phyloP scores from a whole-genome alignment of 2,888 invertebrate species.

The Aphodius sticticus region DNA sequence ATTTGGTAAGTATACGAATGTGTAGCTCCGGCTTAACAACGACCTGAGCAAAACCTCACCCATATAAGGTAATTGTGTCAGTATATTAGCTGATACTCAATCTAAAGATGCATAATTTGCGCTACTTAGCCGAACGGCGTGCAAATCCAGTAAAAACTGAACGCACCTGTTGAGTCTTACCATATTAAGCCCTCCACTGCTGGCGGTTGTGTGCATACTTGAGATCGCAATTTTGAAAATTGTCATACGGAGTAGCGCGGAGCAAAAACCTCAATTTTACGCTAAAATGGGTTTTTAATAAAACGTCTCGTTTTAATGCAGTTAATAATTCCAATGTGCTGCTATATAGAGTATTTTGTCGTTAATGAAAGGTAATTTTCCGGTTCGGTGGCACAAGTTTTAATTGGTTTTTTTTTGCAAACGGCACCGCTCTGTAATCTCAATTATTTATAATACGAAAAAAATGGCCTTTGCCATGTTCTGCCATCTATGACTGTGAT shows the following conservation, averaged over 20 bases:
- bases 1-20: too few species aligned
- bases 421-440: not conserved
- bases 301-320: not conserved
- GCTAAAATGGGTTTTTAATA: not conserved
- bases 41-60: too few species aligned
- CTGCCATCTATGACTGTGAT: not conserved
- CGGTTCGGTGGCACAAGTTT: not conserved
- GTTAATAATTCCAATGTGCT: not conserved
- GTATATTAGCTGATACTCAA: not conserved
- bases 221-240: not conserved
- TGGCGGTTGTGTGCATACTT: not conserved
- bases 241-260: not conserved
- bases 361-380: not conserved
- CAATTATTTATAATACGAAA: not conserved
- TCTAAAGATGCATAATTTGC: not conserved
- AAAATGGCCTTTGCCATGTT: not conserved
- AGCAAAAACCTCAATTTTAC: not conserved
- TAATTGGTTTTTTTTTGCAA: not conserved
- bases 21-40: too few species aligned
- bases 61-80: too few species aligned
- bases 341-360: slow-evolving; percentile 4
- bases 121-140: not conserved
- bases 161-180: not conserved
- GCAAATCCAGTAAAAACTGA: not conserved
- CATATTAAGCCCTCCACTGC: not conserved